phyloP scores from a whole-genome alignment of 2,888 invertebrate genomes.

The Cosmia pyralina region DNA sequence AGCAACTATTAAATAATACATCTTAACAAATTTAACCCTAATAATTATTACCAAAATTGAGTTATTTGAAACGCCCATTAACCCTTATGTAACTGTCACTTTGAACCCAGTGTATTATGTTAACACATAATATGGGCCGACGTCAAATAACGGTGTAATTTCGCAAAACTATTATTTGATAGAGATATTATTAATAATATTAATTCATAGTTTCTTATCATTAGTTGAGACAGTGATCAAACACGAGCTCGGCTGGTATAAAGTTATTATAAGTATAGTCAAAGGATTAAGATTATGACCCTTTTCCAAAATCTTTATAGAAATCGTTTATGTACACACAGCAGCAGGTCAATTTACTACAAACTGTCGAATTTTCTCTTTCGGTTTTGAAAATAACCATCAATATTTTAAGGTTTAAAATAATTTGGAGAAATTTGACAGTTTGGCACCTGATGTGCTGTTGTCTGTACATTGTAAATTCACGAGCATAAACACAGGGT shows the following conservation, averaged over 20 bases:
- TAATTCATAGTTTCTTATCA: not conserved
- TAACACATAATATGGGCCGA: not conserved
- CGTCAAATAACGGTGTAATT: not conserved
- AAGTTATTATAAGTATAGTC: not conserved
- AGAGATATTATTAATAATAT: not conserved
- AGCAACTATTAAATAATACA: conserved; percentile 10
- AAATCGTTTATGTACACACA: too few species aligned
- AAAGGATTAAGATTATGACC: not conserved
- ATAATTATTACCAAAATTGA: conserved; percentile 17
- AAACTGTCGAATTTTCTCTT: too few species aligned
- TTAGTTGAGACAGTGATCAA: not conserved
- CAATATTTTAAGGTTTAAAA: too few species aligned
- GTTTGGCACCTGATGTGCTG: too few species aligned
- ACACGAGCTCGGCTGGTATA: not conserved
- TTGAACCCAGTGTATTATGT: conserved; percentile 15
- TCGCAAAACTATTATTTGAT: not conserved
- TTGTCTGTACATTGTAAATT: too few species aligned
- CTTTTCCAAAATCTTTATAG: too few species aligned
- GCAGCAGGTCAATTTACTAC: too few species aligned
- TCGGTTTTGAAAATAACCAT: too few species aligned
- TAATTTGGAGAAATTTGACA: too few species aligned
- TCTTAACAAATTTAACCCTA: conserved; percentile 18
- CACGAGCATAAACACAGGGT: too few species aligned
- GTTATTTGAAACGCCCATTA: conserved; percentile 22
- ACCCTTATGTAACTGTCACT: conserved; percentile 25